Conservation (phyloP, 2,113 vertebrate species). For the Tychaedon coryphoeus region DNA sequence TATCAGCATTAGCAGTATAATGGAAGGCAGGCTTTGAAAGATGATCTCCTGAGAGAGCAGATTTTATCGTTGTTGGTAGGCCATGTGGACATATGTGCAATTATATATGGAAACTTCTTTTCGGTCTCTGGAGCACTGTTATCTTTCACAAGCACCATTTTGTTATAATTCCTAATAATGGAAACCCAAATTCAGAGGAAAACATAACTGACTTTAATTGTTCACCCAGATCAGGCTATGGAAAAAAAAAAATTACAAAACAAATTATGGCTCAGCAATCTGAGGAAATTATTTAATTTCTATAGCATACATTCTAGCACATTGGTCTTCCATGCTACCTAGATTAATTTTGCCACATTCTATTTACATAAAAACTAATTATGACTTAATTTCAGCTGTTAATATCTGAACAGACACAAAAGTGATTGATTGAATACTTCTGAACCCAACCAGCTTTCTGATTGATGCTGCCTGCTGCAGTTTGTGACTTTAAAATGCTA, state of each 20-base stretch:
- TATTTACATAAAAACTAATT: not conserved
- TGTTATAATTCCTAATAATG: not conserved
- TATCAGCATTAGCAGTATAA: constrained; percentile 22
- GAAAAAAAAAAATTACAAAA: not conserved
- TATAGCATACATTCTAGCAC: not conserved
- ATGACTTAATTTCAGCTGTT: not conserved
- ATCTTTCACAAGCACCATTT: not conserved
- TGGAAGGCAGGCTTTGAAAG: constrained; percentile 25
- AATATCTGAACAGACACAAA: not conserved
- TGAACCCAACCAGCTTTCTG: not conserved
- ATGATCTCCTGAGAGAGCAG: constrained; percentile 19
- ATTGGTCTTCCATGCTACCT: not conserved
- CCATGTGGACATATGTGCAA: not conserved
- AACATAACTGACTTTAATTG: not conserved
- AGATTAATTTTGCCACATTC: not conserved
- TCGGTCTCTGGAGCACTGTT: not conserved
- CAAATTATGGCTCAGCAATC: not conserved
- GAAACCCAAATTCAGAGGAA: constrained; percentile 1
- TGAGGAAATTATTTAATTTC: not conserved
- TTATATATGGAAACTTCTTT: constrained; percentile 7
- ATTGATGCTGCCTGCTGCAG: not conserved
- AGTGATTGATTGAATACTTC: not conserved
- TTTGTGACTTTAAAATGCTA: not conserved
- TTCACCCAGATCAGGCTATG: not conserved
- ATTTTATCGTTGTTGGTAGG: not conserved